A percentile compares a stretch with the other conserved stretches of the same genome.
Conservation (phyloP, 2,113 vertebrate genomes). For the Ifrita kowaldi region DNA sequence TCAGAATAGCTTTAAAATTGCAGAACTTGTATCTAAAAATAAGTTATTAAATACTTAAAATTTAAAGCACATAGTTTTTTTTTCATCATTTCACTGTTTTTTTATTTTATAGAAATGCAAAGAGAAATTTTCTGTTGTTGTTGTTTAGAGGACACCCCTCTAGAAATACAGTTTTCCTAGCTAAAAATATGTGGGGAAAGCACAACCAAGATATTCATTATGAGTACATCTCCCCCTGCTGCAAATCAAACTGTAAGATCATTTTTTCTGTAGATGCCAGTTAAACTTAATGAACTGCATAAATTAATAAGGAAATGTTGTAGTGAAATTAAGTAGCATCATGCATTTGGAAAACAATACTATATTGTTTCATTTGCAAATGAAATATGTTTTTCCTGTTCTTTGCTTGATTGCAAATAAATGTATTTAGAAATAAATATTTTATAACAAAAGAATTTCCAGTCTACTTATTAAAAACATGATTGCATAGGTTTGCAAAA, state of each 20-base stretch:
- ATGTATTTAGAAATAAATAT: neutral
- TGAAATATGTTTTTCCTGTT: neutral
- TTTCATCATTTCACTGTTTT: neutral
- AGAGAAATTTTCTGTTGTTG: neutral
- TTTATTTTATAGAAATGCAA: neutral
- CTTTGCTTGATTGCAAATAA: neutral
- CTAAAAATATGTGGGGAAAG: neutral
- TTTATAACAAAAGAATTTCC: neutral
- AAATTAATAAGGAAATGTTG: neutral
- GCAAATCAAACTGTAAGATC: conserved; percentile 3
- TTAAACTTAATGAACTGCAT: conserved; percentile 10
- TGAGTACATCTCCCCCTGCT: neutral
- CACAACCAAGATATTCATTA: neutral
- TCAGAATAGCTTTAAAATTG: neutral
- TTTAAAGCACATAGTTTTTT: neutral
- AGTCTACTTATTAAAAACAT: neutral
- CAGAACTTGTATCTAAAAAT: neutral
- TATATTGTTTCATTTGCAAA: neutral
- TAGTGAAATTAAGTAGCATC: neutral
- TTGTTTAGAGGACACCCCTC: neutral
- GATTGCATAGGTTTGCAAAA: neutral
- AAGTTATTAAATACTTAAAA: neutral
- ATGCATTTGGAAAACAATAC: neutral
- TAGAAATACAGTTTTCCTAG: neutral
- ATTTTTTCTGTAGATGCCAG: neutral